Conservation (phyloP, 2,888 invertebrate genomes). For the Heliconius charithonia region DNA sequence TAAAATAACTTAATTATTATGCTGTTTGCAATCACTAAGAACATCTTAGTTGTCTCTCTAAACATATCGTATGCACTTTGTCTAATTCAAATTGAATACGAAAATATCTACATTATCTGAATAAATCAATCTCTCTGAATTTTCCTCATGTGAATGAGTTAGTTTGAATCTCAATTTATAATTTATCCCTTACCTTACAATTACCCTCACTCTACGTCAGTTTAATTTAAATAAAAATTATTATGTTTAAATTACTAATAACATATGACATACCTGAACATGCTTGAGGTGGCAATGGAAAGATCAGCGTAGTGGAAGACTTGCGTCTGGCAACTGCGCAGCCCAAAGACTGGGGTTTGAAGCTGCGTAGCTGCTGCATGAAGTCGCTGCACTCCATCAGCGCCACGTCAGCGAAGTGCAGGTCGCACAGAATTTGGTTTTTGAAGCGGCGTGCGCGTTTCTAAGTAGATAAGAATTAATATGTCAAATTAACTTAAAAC, state of each 20-base stretch:
- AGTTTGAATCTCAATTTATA: too few relatives aligned
- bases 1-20: background rate
- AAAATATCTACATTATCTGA: too few relatives aligned
- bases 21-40: too few relatives aligned
- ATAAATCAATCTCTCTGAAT: too few relatives aligned
- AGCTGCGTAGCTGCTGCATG: slow-evolving; percentile 97
- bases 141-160: too few relatives aligned
- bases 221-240: background rate
- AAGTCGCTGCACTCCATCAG: slow-evolving; percentile 99
- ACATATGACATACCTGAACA: slow-evolving; percentile 88
- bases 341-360: slow-evolving; percentile 97
- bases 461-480: slow-evolving; percentile 55
- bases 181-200: too few relatives aligned
- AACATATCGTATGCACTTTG: too few relatives aligned
- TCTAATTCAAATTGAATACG: too few relatives aligned
- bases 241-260: background rate
- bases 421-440: slow-evolving; percentile 97
- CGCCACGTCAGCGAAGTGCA: slow-evolving; percentile 98
- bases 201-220: too few relatives aligned
- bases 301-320: slow-evolving; percentile 96
- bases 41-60: too few relatives aligned
- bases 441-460: slow-evolving; percentile 87
- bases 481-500: background rate
- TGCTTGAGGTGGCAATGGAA: slow-evolving; percentile 96
- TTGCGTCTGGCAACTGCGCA: slow-evolving; percentile 97